Evolutionary conservation across 2,797 vertebrate genomes (phyloP), one percentile per base, ranked within the genome.

Genomic region (Diplodus sargus): DNA sequence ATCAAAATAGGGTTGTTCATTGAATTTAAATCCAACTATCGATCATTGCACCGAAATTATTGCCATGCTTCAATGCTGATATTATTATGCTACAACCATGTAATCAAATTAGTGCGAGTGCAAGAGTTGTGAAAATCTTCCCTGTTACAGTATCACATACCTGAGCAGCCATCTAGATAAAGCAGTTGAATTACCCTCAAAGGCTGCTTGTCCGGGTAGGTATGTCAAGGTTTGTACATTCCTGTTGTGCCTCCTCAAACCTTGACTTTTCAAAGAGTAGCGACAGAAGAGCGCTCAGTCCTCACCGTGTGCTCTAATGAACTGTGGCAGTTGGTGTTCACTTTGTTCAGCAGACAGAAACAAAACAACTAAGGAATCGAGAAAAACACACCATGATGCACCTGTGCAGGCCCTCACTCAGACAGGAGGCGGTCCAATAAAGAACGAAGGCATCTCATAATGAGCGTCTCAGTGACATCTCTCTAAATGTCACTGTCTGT

Each of bases 221-320:
- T 88, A 79, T 71, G 71, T 79, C 47, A 74, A 45, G 34, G 67
- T 79, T 82, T 56, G 39, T 81, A 63, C 45, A 20, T 80, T 84
- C 56, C 82, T 62, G 18, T 61, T 63, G 2, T 74, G 53, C 66
- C 30, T 70, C 54, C 43, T 78, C 39, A 23, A 78, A 47, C 48
- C n/a, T 48, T 45, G 62, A 67, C 42, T 70, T 67, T 74, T 74
- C 59, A 45, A n/a, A 4, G 34, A 65, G 52, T 72, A 20, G 63
- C 62, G 60, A 18, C 72, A 79, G 34, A 20, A 52, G 39, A 39
- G 2, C 51, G 52, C 45, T 43, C 14, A 52, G 22, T 70, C 48
- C 47, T 65, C 47, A 48, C 13, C 17, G 16, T 78, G 73, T 34
- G 49, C 57, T 6, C 28, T 81, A 61, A 74, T 78, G 54, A 83